A percentile compares a stretch with the other conserved stretches of the same genome.
These are phyloP conservation scores for Alces alces DNA, from an alignment of 2,113 vertebrate genomes.

Conservation along the genomic window DNA sequence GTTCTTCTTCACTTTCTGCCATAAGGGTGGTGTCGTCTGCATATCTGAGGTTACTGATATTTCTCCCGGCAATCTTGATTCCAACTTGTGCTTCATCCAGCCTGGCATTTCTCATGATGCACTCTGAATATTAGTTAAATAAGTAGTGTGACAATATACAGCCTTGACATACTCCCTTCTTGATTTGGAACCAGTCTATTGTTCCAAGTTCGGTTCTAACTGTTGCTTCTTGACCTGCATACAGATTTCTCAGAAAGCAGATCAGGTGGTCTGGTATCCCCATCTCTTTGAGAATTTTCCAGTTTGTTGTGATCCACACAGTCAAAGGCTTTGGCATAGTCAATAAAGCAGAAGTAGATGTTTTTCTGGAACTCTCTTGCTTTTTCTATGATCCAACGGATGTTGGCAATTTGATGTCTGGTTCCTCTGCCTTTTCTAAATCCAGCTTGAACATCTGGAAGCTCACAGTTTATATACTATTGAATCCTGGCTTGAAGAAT, in stretches of 20 bases:
- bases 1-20: neutral
- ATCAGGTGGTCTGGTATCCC: neutral
- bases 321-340: neutral
- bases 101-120: neutral
- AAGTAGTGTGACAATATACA: neutral
- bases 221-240: neutral
- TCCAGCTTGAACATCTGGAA: neutral
- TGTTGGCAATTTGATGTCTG: neutral
- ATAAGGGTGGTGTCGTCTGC: neutral
- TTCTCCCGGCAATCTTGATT: neutral
- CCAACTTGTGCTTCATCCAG: neutral
- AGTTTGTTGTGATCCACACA: neutral
- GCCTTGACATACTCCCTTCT: neutral
- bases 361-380: neutral
- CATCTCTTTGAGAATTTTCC: neutral
- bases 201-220: neutral
- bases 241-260: neutral
- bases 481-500: neutral
- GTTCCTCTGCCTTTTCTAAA: neutral
- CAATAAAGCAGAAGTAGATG: neutral
- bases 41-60: neutral
- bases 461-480: neutral
- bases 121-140: neutral
- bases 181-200: neutral
- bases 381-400: neutral